phyloP scores from a whole-genome alignment of 2,797 vertebrate species.

The Smutsia temminckii region DNA sequence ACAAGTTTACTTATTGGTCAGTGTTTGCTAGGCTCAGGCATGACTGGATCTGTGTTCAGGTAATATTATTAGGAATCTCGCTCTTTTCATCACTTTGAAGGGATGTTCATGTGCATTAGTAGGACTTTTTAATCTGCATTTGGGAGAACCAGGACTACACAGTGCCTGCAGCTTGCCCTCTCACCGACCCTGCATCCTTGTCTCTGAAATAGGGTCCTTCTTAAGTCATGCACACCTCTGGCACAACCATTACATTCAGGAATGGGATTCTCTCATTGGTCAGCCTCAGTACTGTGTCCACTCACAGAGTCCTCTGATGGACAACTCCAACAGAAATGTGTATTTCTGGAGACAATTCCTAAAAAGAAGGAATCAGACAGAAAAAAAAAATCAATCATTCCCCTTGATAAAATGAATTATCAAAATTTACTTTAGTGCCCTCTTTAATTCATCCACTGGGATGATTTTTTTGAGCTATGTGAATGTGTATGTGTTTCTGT shows the following conservation, averaged over 20 bases:
- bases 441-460: neutral
- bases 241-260: neutral
- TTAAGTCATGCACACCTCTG: neutral
- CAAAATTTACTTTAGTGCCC: neutral
- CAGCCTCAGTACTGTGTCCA: neutral
- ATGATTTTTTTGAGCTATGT: neutral
- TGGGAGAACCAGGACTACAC: neutral
- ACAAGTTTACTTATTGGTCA: neutral
- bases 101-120: neutral
- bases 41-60: neutral
- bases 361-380: neutral
- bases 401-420: neutral
- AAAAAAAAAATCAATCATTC: neutral
- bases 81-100: neutral
- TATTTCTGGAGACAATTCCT: constrained; percentile 12
- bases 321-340: neutral
- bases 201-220: neutral
- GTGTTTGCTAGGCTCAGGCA: neutral
- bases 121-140: neutral
- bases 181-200: neutral
- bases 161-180: neutral
- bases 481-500: neutral
- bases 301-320: neutral
- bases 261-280: neutral
- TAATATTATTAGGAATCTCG: neutral